Percentiles rank a stretch among this genome's conserved stretches.
Conservation (phyloP, 2,113 vertebrate species). For the Bagarius yarrelli region DNA sequence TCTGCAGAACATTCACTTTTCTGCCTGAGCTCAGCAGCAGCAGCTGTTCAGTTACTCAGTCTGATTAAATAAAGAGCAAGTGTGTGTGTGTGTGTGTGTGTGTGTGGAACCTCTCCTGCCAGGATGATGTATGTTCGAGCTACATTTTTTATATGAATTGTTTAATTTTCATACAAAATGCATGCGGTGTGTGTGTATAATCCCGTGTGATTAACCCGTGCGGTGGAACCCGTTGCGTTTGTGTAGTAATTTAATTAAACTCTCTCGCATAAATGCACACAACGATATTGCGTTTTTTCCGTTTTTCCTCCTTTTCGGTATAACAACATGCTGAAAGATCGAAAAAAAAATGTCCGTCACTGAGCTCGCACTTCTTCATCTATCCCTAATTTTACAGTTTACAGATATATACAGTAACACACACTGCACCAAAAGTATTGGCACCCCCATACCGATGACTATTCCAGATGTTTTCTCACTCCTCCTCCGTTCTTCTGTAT, state of each 20-base stretch:
- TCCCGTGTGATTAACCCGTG: neutral
- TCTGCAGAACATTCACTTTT: conserved; percentile 10
- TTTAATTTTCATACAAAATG: neutral
- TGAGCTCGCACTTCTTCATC: neutral
- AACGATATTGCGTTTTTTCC: neutral
- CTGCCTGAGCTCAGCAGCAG: conserved; percentile 15
- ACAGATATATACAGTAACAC: too few relatives aligned
- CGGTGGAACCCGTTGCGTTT: too few relatives aligned
- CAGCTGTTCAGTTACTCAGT: conserved; percentile 37
- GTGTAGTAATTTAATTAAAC: neutral
- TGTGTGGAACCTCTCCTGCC: neutral
- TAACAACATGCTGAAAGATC: neutral
- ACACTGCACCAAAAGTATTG: too few relatives aligned
- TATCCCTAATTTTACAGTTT: too few relatives aligned
- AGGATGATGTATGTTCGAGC: conserved; percentile 31
- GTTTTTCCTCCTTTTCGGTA: neutral
- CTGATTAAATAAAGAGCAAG: conserved; percentile 37
- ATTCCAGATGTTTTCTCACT: too few relatives aligned
- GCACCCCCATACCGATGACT: too few relatives aligned
- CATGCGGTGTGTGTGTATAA: neutral
- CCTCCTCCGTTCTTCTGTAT: too few relatives aligned
- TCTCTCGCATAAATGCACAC: neutral
- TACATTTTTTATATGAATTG: conserved; percentile 1
- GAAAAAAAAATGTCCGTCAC: neutral
- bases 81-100: neutral